Percentiles rank a stretch among this genome's conserved stretches.
These are phyloP conservation scores for Ethmia dodecea DNA, from an alignment of 2,888 invertebrate species.

Conservation along the genomic window DNA sequence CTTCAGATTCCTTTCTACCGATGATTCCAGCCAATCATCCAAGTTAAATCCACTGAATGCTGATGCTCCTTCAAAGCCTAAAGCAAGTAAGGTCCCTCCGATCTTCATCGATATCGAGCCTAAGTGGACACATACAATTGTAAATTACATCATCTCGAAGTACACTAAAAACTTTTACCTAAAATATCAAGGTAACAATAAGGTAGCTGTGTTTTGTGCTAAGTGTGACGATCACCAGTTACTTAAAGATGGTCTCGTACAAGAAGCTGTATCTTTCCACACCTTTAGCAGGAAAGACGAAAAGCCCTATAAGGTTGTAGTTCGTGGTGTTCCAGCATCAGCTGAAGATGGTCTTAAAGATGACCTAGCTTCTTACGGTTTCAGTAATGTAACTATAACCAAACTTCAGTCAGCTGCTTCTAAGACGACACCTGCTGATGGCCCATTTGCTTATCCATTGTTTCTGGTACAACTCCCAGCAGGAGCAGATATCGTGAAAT, in stretches of 20 bases:
- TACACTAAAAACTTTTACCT: conserved; percentile 6
- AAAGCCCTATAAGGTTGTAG: neutral
- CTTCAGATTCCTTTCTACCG: neutral
- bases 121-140: neutral
- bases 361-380: conserved; percentile 1
- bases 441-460: neutral
- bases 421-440: neutral
- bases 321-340: neutral
- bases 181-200: conserved; percentile 3
- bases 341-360: neutral
- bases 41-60: neutral
- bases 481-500: neutral
- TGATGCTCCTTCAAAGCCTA: neutral
- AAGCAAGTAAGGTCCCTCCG: neutral
- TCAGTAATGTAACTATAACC: neutral
- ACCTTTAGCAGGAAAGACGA: conserved; percentile 3
- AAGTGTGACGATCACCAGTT: neutral
- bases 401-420: neutral
- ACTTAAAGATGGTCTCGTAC: neutral
- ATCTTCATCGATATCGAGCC: neutral
- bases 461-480: conserved; percentile 2
- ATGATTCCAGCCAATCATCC: neutral
- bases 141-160: neutral
- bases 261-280: neutral
- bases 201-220: neutral